Evolutionary conservation across 2,888 invertebrate genomes (phyloP).

Genomic region (Nycteola revayana): DNA sequence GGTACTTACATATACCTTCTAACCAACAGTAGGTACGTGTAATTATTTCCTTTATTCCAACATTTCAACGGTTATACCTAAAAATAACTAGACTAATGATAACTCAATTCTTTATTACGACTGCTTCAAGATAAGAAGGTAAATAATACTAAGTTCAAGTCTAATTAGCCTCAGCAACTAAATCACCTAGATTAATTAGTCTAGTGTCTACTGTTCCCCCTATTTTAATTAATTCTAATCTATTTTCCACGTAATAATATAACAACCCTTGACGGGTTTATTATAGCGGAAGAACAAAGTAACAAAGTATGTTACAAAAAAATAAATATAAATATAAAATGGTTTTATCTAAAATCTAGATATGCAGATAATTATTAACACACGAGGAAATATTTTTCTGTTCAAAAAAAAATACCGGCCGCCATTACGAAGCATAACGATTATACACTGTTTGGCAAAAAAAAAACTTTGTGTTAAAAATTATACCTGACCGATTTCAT

Average conservation of each 20-base stretch:
- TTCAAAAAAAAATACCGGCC: slow-evolving; percentile 56
- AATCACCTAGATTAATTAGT: slow-evolving; percentile 16
- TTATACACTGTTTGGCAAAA: slow-evolving; percentile 64
- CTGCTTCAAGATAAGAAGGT: no score
- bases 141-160: no score
- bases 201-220: slow-evolving; percentile 12
- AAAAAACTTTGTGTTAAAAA: slow-evolving; percentile 70
- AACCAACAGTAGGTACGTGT: no score
- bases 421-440: slow-evolving; percentile 66
- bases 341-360: slow-evolving; percentile 73
- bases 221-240: slow-evolving; percentile 17
- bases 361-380: slow-evolving; percentile 71
- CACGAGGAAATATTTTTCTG: slow-evolving; percentile 62
- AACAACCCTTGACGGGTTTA: slow-evolving; percentile 3
- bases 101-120: no score
- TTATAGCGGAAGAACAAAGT: slow-evolving; percentile 60
- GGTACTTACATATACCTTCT: no score
- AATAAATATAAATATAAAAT: slow-evolving; percentile 36
- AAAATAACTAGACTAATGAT: no score
- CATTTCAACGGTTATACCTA: no score
- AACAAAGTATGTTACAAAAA: slow-evolving; percentile 57
- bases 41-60: no score
- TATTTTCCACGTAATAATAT: slow-evolving; percentile 36
- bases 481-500: slow-evolving; percentile 40
- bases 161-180: no score